Base-by-base conservation (phyloP, 2,888 invertebrate genomes). In the Catonia carolina region DNA sequence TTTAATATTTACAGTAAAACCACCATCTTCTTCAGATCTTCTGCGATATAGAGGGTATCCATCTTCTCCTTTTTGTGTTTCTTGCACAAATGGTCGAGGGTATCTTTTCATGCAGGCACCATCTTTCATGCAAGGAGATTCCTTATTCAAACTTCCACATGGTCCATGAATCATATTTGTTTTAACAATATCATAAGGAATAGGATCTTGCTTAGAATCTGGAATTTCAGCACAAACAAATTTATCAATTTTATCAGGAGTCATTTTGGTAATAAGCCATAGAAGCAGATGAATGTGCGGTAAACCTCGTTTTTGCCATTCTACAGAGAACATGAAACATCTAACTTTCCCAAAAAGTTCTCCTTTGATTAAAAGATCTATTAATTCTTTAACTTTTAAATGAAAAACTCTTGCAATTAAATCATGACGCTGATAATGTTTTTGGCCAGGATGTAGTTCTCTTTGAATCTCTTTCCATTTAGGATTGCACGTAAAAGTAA, bases 151-250 rank as follows among this genome's bases (percentile, higher is more conserved):
- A n/a, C n/a, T n/a, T n/a, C n/a, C n/a, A 54, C 63, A 61, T 15
- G 62, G 62, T n/a, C 70, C 69, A 66, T 70, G 72, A 55, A 70
- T 66, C 69, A 72, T 74, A 42, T 70, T 63, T 53, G 45, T 65
- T 4, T 14, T 67, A 4, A 67, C 62, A 35, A 67, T 55, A 10
- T 66, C 62, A 61, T 59, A 62, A n/a, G 69, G 53, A 6, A 50
- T 36, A 10, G 60, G 66, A 59, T 68, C 65, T 15, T 12, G 15
- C 3, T 58, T 17, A 7, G 56, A 50, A 62, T 69, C 60, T 14
- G n/a, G n/a, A n/a, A n/a, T n/a, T n/a, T n/a, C n/a, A n/a, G n/a
- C n/a, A n/a, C n/a, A n/a, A n/a, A n/a, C 69, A 66, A 17, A 71
- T 65, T 64, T 71, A n/a, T 59, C 58, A 41, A 55, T 31, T 18